phyloP scores from a whole-genome alignment of 2,113 vertebrate genomes.

The Pelobates fuscus region DNA sequence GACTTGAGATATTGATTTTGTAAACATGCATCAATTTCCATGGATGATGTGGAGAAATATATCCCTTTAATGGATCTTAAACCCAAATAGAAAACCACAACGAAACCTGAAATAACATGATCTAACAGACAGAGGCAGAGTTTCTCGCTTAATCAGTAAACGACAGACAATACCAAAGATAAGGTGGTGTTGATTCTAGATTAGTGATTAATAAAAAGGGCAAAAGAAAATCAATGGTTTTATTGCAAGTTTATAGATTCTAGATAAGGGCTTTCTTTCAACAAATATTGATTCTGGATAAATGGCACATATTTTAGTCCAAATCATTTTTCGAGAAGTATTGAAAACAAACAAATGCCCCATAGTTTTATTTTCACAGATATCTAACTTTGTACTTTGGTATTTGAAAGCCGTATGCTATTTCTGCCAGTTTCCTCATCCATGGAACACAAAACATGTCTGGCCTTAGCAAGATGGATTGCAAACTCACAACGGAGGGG shows the following conservation, averaged over 20 bases:
- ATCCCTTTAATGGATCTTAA: too few species aligned
- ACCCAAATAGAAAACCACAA: too few species aligned
- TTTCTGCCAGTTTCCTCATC: too few species aligned
- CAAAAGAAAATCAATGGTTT: slow-evolving; percentile 32
- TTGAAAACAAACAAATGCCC: slow-evolving; percentile 8
- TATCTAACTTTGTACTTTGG: slow-evolving; percentile 15
- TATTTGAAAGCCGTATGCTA: background rate
- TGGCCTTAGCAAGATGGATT: too few species aligned
- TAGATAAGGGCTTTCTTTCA: slow-evolving; percentile 9
- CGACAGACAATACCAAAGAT: slow-evolving; percentile 18
- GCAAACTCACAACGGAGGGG: too few species aligned
- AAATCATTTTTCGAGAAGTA: background rate
- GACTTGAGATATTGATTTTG: too few species aligned
- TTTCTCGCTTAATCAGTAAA: slow-evolving; percentile 39
- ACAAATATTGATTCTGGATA: slow-evolving; percentile 47
- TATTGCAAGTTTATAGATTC: slow-evolving; percentile 35
- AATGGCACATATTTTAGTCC: slow-evolving; percentile 4
- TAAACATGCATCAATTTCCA: too few species aligned
- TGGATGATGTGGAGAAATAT: too few species aligned
- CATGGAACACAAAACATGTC: too few species aligned
- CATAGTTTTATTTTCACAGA: background rate
- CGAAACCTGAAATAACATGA: background rate
- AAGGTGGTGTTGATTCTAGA: slow-evolving; percentile 21
- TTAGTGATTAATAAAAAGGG: slow-evolving; percentile 18
- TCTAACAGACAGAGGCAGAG: slow-evolving; percentile 3